phyloP scores from a whole-genome alignment of 2,888 invertebrate genomes.

The Dasysyrphus albostriatus region DNA sequence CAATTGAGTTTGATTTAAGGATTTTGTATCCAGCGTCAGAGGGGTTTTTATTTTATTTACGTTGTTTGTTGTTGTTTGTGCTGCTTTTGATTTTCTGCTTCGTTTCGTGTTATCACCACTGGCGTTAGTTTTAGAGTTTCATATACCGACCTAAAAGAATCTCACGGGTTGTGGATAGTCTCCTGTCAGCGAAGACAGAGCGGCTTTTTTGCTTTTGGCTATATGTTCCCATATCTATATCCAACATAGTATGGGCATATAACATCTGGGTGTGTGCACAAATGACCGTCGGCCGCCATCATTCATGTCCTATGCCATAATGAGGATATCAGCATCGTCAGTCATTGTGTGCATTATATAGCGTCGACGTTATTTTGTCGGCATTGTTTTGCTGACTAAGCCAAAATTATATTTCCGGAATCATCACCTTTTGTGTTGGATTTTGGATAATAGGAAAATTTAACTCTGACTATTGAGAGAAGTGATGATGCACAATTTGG shows the following conservation, averaged over 20 bases:
- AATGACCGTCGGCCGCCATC: constrained; percentile 63
- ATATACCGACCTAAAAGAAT: constrained; percentile 35
- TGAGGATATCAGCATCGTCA: constrained; percentile 65
- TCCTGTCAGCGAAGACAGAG: constrained; percentile 41
- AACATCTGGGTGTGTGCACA: constrained; percentile 35
- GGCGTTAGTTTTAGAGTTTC: constrained; percentile 57
- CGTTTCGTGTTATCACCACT: constrained; percentile 45
- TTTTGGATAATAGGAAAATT: constrained; percentile 28
- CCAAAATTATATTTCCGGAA: constrained; percentile 35
- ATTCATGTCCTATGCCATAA: constrained; percentile 62
- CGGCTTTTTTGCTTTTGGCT: constrained; percentile 62
- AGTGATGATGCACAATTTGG: constrained; percentile 41
- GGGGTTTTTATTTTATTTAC: constrained; percentile 51
- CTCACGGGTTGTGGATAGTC: constrained; percentile 29
- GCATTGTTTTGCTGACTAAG: constrained; percentile 35
- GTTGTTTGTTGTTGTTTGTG: constrained; percentile 36
- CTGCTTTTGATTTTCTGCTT: constrained; percentile 41
- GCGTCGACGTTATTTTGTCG: constrained; percentile 3
- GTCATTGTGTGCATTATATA: constrained; percentile 32
- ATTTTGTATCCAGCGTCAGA: constrained; percentile 25
- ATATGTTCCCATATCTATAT: constrained; percentile 6
- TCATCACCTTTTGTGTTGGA: constrained; percentile 37
- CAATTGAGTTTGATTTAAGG: constrained; percentile 61
- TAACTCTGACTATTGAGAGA: constrained; percentile 6
- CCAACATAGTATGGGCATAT: constrained; percentile 17